Evolutionary conservation across 2,113 vertebrate species (phyloP).

Genomic region (Saccopteryx bilineata): DNA sequence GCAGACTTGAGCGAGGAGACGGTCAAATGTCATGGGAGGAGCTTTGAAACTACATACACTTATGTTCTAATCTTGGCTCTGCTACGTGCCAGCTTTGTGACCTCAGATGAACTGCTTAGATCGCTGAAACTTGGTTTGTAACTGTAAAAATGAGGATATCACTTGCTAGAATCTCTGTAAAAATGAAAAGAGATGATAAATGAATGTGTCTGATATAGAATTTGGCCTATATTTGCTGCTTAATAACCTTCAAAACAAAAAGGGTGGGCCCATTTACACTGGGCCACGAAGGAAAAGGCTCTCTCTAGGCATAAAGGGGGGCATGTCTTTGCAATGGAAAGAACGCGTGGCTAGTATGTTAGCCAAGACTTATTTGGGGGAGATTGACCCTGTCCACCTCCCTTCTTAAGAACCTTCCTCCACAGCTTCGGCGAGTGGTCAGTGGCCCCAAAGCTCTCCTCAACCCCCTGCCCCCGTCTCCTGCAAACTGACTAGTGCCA

Average conservation of each 20-base stretch:
- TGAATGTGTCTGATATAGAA: not conserved
- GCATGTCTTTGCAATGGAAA: not conserved
- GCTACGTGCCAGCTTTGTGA: not conserved
- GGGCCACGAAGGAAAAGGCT: not conserved
- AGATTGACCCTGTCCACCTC: not conserved
- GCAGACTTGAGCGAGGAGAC: not conserved
- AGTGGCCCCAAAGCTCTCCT: not conserved
- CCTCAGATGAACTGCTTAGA: conserved; percentile 22
- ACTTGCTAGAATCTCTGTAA: not conserved
- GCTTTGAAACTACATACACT: not conserved
- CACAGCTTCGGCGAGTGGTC: not conserved
- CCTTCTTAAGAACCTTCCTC: not conserved
- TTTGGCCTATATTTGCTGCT: conserved; percentile 47
- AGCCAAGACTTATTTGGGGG: not conserved
- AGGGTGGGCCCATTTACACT: not conserved
- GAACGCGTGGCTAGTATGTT: not conserved
- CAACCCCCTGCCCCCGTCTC: rapidly evolving
- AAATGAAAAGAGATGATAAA: conserved; percentile 6
- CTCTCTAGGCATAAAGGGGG: not conserved
- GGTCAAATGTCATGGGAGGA: not conserved
- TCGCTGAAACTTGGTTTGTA: conserved; percentile 5
- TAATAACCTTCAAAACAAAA: conserved; percentile 46
- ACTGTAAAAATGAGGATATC: conserved; percentile 11
- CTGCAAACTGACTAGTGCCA: not conserved
- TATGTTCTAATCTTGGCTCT: not conserved